phyloP scores from a whole-genome alignment of 2,113 vertebrate genomes.

The Sterrhoptilus dennistouni region DNA sequence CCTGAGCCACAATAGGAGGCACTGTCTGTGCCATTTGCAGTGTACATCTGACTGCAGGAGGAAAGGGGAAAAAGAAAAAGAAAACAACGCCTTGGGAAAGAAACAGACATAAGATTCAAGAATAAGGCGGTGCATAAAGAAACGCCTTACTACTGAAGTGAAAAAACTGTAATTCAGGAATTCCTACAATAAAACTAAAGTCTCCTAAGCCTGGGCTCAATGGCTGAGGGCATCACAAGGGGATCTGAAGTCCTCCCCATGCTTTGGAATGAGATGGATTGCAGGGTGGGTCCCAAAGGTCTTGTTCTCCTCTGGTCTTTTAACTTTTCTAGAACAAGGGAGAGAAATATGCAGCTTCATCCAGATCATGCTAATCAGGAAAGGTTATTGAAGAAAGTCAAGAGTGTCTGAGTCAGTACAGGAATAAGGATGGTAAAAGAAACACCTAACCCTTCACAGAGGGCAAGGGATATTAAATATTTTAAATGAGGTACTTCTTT shows the following conservation, averaged over 20 bases:
- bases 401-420: rapidly evolving
- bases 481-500: neutral
- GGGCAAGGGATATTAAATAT: neutral
- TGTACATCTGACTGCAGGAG: conserved; percentile 21
- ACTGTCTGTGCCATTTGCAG: conserved; percentile 24
- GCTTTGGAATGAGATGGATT: neutral
- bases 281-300: neutral
- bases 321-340: neutral
- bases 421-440: neutral
- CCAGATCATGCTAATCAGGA: neutral
- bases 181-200: neutral
- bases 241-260: neutral
- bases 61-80: neutral
- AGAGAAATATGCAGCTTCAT: neutral
- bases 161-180: neutral
- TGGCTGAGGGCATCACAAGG: neutral
- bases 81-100: neutral
- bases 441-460: neutral
- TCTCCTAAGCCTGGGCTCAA: neutral
- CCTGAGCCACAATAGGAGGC: conserved; percentile 46
- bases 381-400: neutral
- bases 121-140: neutral
- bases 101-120: neutral
- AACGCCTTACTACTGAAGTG: neutral
- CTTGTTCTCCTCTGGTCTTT: neutral